Percentiles rank a stretch among this genome's conserved stretches.
Conservation (phyloP, 2,113 vertebrate genomes). For the Pyxicephalus adspersus region DNA sequence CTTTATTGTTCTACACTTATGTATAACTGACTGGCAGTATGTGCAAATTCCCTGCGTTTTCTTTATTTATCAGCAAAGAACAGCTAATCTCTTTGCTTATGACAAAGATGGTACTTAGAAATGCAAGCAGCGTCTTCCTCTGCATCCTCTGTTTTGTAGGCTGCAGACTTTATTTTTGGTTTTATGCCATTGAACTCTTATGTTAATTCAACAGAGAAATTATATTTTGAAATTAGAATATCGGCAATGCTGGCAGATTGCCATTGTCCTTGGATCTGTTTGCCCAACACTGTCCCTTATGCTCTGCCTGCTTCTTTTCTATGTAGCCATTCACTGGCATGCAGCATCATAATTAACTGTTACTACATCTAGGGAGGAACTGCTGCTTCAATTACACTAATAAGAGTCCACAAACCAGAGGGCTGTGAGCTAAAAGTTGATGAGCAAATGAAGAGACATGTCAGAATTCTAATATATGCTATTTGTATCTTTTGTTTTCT, state of each 20-base stretch:
- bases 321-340: constrained; percentile 32
- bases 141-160: constrained; percentile 34
- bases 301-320: constrained; percentile 15
- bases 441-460: constrained; percentile 40
- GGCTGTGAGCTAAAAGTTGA: constrained; percentile 1
- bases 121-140: constrained; percentile 34
- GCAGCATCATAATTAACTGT: constrained; percentile 47
- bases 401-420: constrained; percentile 29
- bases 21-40: constrained; percentile 37
- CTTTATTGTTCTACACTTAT: constrained; percentile 34
- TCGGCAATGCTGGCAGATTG: constrained; percentile 39
- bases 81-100: constrained; percentile 48
- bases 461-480: constrained; percentile 51
- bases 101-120: constrained; percentile 46
- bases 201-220: constrained; percentile 52
- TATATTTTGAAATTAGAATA: constrained; percentile 54
- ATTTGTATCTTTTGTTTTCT: constrained; percentile 48
- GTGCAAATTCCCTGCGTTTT: constrained; percentile 33
- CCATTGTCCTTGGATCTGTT: constrained; percentile 47
- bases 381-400: constrained; percentile 45
- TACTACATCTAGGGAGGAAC: constrained; percentile 35
- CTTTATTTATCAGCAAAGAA: constrained; percentile 48
- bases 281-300: constrained; percentile 52
- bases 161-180: constrained; percentile 23
- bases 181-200: constrained; percentile 32